Conservation (phyloP, 2,113 vertebrate genomes). For the Candoia aspera region DNA sequence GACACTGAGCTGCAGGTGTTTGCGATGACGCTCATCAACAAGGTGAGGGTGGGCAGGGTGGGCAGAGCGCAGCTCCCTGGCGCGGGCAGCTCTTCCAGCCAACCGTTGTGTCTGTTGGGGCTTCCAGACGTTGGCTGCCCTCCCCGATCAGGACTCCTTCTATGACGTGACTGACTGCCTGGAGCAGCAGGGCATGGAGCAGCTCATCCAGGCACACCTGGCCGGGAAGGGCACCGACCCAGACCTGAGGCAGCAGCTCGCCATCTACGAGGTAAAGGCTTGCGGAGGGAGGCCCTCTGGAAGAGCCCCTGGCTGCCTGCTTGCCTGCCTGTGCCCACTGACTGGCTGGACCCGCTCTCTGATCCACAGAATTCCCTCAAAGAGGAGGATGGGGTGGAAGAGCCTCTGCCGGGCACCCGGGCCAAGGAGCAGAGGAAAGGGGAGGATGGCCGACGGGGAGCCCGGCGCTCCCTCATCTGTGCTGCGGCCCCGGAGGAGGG, state of each 20-base stretch:
- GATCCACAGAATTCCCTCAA: constrained; percentile 78
- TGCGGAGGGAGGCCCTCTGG: neutral
- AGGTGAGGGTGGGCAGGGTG: constrained; percentile 70
- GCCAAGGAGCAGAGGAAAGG: constrained; percentile 85
- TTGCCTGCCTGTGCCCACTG: neutral
- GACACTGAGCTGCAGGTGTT: constrained; percentile 90
- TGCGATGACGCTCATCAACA: constrained; percentile 92
- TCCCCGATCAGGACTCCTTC: constrained; percentile 96
- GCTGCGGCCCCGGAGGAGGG: constrained; percentile 1
- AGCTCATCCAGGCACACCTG: constrained; percentile 82
- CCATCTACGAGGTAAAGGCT: constrained; percentile 81
- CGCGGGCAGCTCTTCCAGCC: neutral
- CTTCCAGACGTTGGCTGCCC: constrained; percentile 82
- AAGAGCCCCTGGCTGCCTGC: neutral
- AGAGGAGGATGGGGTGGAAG: constrained; percentile 85
- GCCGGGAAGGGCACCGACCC: constrained; percentile 76
- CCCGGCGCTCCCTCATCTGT: constrained; percentile 74
- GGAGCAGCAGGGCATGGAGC: constrained; percentile 92
- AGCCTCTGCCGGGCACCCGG: constrained; percentile 65
- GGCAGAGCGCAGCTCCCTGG: fast-evolving
- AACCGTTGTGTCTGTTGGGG: constrained; percentile 6
- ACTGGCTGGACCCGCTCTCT: neutral
- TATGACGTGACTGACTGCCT: constrained; percentile 92
- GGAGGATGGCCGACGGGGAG: constrained; percentile 80
- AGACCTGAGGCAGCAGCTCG: constrained; percentile 85